Conservation (phyloP, 2,113 vertebrate genomes). For the Apaloderma vittatum region DNA sequence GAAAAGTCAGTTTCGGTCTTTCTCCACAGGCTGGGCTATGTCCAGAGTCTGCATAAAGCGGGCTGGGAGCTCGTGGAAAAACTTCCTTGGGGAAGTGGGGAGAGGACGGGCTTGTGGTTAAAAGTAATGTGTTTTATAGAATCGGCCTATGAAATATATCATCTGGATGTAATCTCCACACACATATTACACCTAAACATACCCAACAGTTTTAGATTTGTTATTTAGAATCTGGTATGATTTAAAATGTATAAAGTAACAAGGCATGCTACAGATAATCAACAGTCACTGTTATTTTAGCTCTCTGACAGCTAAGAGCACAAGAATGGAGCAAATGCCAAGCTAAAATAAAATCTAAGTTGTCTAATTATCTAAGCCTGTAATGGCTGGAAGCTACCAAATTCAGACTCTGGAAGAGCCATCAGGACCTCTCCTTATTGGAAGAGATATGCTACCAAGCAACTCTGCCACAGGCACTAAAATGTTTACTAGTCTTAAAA, state of each 20-base stretch:
- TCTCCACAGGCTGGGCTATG: background rate
- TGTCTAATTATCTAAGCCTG: conserved; percentile 61
- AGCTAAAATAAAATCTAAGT: conserved; percentile 63
- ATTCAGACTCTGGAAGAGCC: conserved; percentile 34
- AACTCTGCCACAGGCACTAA: conserved; percentile 52
- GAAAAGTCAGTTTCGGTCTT: background rate
- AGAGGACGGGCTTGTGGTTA: background rate
- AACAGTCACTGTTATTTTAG: conserved; percentile 25
- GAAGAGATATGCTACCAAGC: conserved; percentile 46
- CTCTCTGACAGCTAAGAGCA: conserved; percentile 37
- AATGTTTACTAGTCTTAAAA: conserved; percentile 62
- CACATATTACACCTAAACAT: conserved; percentile 45
- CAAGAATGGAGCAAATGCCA: conserved; percentile 47
- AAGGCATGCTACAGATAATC: conserved; percentile 38
- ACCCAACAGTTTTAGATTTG: conserved; percentile 59
- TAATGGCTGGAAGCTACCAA: conserved; percentile 67
- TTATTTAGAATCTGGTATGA: conserved; percentile 36
- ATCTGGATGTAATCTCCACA: conserved; percentile 60
- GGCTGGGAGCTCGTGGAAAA: background rate
- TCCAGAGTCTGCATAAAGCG: background rate
- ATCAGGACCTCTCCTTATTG: conserved; percentile 35
- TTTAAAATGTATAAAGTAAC: conserved; percentile 55
- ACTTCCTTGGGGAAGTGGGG: background rate
- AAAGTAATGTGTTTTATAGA: background rate
- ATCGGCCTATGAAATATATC: conserved; percentile 36